Conservation (phyloP, 1,140 invertebrate species). For the Platyscapa corneri region DNA sequence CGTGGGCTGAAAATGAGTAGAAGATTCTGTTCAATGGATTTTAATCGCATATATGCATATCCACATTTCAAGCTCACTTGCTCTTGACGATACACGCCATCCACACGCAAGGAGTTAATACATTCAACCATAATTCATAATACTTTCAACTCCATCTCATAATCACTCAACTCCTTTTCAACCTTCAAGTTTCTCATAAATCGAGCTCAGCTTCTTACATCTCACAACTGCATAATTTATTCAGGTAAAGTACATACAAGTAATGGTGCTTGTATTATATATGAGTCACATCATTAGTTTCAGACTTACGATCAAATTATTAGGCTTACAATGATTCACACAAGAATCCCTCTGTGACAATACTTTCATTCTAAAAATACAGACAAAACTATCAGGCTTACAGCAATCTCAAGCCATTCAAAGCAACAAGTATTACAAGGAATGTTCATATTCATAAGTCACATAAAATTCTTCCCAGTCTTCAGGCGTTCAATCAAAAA, state of each 20-base stretch:
- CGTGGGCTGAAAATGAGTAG: slow-evolving; percentile 52
- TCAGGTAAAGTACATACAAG: background rate
- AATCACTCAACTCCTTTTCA: slow-evolving; percentile 40
- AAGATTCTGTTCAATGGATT: slow-evolving; percentile 52
- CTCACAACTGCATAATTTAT: slow-evolving; percentile 23
- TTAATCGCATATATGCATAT: slow-evolving; percentile 47
- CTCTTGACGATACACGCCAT: slow-evolving; percentile 51
- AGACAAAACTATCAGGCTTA: slow-evolving; percentile 30
- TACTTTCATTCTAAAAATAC: slow-evolving; percentile 33
- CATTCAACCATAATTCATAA: slow-evolving; percentile 51
- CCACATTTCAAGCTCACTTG: slow-evolving; percentile 54
- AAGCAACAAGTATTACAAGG: slow-evolving; percentile 21
- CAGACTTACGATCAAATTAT: slow-evolving; percentile 26
- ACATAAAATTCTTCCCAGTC: slow-evolving; percentile 11
- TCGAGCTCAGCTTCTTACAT: background rate
- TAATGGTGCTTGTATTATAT: background rate
- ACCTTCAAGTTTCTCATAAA: slow-evolving; percentile 19
- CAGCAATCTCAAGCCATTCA: slow-evolving; percentile 46
- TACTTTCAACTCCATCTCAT: slow-evolving; percentile 44
- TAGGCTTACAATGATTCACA: slow-evolving; percentile 24
- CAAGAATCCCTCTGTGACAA: background rate
- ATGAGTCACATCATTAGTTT: slow-evolving; percentile 2
- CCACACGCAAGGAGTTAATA: slow-evolving; percentile 54
- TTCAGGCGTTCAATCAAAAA: slow-evolving; percentile 18
- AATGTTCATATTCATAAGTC: slow-evolving; percentile 8